Percentiles rank a stretch among this genome's conserved stretches.
phyloP scores from a whole-genome alignment of 2,797 vertebrate genomes.

The Xiphophorus birchmanni region DNA sequence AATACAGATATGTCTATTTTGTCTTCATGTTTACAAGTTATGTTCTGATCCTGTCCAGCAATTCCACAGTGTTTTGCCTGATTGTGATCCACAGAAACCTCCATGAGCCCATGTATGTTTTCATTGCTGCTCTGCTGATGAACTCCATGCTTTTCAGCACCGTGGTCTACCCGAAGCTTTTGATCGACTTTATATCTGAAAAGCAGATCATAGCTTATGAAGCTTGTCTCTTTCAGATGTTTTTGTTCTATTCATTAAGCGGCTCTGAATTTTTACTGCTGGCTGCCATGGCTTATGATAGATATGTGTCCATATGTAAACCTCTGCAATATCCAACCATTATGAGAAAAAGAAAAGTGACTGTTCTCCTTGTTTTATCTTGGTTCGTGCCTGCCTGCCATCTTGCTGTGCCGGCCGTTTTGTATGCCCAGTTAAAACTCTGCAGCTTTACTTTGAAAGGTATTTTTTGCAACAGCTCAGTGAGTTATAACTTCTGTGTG shows the following conservation, averaged over 20 bases:
- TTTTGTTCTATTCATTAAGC: not conserved
- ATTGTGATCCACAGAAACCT: slow-evolving; percentile 28
- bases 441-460: not conserved
- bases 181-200: slow-evolving; percentile 38
- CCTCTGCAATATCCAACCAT: slow-evolving; percentile 36
- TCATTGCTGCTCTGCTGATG: slow-evolving; percentile 46
- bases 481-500: no score
- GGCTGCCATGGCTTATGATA: slow-evolving; percentile 48
- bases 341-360: slow-evolving; percentile 14
- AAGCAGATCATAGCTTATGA: slow-evolving; percentile 27
- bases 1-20: no score
- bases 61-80: no score
- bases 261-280: slow-evolving; percentile 46
- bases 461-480: slow-evolving; percentile 32
- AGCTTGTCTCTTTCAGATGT: slow-evolving; percentile 33
- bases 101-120: slow-evolving; percentile 65
- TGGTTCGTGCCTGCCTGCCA: slow-evolving; percentile 9
- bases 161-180: slow-evolving; percentile 45
- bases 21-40: no score
- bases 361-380: not conserved
- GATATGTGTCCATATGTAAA: slow-evolving; percentile 56
- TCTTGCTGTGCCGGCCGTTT: no score
- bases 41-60: no score
- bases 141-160: slow-evolving; percentile 49
- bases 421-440: not conserved